These are phyloP conservation scores for Cephalopholis sonnerati DNA, from an alignment of 2,113 vertebrate genomes.

Conservation along the genomic window DNA sequence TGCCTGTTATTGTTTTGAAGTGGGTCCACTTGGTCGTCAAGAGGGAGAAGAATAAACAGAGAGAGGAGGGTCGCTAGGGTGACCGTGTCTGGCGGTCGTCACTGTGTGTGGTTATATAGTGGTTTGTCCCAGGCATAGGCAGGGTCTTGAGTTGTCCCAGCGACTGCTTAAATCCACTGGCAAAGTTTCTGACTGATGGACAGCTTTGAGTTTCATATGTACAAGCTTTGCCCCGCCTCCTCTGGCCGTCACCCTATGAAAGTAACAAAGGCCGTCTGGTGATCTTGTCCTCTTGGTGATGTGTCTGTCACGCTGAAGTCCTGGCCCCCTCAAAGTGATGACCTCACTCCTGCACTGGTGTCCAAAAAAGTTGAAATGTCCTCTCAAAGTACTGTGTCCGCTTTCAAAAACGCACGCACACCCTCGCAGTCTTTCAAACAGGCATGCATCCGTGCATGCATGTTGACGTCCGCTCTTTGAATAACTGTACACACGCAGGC, in stretches of 20 bases:
- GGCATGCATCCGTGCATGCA: constrained; percentile 52
- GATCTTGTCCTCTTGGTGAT: constrained; percentile 21
- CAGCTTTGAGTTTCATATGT: constrained; percentile 66
- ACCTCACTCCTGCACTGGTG: constrained; percentile 30
- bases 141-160: constrained; percentile 49
- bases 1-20: constrained; percentile 32
- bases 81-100: constrained; percentile 52
- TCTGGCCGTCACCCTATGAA: constrained; percentile 42
- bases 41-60: constrained; percentile 27
- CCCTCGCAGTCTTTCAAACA: constrained; percentile 21
- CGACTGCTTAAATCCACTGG: constrained; percentile 44
- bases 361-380: constrained; percentile 44
- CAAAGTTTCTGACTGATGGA: constrained; percentile 41
- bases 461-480: not conserved
- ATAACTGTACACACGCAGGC: constrained; percentile 56
- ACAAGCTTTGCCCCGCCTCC: constrained; percentile 67
- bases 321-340: constrained; percentile 21
- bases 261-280: constrained; percentile 64
- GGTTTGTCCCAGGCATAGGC: constrained; percentile 72
- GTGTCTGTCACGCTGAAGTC: constrained; percentile 43
- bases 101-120: constrained; percentile 68
- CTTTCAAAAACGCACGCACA: constrained; percentile 4
- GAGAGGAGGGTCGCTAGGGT: constrained; percentile 50
- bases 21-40: constrained; percentile 49
- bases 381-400: constrained; percentile 30